These are phyloP conservation scores for Pardosa pseudoannulata DNA, from an alignment of 2,888 invertebrate genomes.

Conservation along the genomic window DNA sequence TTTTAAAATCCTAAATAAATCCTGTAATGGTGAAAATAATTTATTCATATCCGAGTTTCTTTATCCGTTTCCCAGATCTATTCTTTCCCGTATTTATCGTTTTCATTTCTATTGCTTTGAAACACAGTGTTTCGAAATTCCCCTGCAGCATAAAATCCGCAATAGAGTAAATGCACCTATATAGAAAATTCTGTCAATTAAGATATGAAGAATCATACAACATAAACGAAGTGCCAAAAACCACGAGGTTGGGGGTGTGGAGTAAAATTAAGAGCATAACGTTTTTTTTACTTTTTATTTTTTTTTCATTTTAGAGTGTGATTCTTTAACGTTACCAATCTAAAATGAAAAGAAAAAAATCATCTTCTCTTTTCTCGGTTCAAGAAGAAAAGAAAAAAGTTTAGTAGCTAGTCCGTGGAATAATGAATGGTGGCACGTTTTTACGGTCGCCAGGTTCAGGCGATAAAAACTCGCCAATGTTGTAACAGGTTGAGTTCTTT, in stretches of 20 bases:
- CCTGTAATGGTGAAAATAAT: too few species aligned
- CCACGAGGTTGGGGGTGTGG: conserved; percentile 50
- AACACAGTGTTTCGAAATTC: too few species aligned
- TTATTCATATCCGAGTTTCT: too few species aligned
- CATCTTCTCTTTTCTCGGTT: too few species aligned
- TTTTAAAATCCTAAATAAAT: too few species aligned
- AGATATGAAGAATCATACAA: conserved; percentile 43
- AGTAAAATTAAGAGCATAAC: neutral
- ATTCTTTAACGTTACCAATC: conserved; percentile 9
- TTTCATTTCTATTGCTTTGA: too few species aligned
- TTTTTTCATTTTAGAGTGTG: conserved; percentile 47
- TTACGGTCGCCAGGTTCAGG: too few species aligned
- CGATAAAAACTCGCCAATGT: conserved; percentile 35
- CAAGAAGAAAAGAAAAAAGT: neutral
- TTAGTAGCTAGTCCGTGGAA: conserved; percentile 45
- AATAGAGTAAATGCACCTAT: conserved; percentile 59
- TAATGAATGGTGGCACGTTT: conserved; percentile 35
- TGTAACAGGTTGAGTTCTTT: conserved; percentile 51
- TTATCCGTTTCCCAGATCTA: too few species aligned
- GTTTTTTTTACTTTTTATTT: conserved; percentile 41
- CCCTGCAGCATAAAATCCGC: too few species aligned
- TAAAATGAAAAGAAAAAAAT: conserved; percentile 8
- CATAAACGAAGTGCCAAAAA: conserved; percentile 49
- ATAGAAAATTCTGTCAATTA: conserved; percentile 64
- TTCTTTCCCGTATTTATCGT: too few species aligned